Evolutionary conservation across 2,113 vertebrate species (phyloP).

Genomic region (Mionectes macconnelli): DNA sequence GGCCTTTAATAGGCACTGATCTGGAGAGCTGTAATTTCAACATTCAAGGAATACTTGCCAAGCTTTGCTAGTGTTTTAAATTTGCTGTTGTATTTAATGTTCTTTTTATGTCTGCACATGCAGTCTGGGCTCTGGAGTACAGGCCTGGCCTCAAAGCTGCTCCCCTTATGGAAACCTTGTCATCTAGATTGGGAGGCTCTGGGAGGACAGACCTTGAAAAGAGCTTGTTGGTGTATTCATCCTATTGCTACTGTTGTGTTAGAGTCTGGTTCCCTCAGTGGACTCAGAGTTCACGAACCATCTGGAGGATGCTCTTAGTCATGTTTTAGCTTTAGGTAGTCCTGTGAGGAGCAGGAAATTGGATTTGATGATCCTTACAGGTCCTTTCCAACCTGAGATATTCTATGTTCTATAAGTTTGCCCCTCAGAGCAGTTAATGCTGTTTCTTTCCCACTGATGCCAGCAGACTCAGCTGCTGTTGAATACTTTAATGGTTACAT

Average conservation of each 20-base stretch:
- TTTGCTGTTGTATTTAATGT: neutral
- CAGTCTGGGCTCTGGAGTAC: neutral
- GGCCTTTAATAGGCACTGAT: neutral
- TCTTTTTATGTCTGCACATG: neutral
- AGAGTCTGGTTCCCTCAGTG: neutral
- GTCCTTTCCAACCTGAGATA: neutral
- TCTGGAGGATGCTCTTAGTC: neutral
- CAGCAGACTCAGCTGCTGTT: neutral
- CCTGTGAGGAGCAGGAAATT: neutral
- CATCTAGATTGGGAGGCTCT: neutral
- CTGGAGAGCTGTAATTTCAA: neutral
- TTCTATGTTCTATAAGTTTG: neutral
- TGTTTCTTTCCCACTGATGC: neutral
- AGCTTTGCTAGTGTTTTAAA: neutral
- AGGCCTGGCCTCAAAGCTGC: neutral
- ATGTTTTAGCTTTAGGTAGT: neutral
- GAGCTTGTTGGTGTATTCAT: neutral
- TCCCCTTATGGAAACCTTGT: neutral
- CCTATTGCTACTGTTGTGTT: neutral
- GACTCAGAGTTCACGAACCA: neutral
- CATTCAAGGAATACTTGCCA: neutral
- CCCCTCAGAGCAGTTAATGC: neutral
- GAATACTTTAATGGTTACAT: neutral
- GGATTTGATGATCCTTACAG: neutral
- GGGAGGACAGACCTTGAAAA: neutral